These are phyloP conservation scores for Myrmophylax atrothorax DNA, from an alignment of 2,113 vertebrate species.

Conservation along the genomic window DNA sequence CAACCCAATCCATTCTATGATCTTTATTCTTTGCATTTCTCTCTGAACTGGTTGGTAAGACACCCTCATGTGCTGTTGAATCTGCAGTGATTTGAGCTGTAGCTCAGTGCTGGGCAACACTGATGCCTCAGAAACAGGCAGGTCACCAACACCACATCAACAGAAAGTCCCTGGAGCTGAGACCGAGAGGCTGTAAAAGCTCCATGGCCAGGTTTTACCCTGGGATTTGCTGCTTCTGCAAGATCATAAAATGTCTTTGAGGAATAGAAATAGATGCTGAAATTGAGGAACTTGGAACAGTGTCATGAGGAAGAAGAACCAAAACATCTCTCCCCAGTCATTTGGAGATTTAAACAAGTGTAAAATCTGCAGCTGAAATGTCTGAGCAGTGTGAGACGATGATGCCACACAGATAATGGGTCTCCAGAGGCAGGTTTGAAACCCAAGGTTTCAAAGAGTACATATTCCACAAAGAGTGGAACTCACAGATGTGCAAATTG, in stretches of 20 bases:
- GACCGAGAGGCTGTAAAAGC: background rate
- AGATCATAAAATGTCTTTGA: background rate
- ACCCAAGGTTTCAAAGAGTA: background rate
- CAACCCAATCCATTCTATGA: too few species aligned
- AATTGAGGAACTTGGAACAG: background rate
- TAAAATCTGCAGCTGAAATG: background rate
- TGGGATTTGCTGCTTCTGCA: background rate
- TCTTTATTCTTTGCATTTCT: background rate
- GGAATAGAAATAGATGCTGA: constrained; percentile 18
- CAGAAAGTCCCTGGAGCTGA: background rate
- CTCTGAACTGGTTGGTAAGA: background rate
- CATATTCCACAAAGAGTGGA: background rate
- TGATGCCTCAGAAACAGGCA: background rate
- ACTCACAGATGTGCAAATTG: background rate
- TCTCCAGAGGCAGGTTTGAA: background rate
- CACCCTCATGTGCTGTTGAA: background rate
- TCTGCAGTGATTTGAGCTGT: background rate
- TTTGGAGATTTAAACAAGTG: background rate
- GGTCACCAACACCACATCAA: background rate
- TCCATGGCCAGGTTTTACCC: background rate
- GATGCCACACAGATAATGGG: background rate
- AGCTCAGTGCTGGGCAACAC: background rate
- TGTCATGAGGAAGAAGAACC: background rate
- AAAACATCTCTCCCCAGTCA: background rate
- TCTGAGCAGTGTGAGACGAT: background rate